Percentiles rank a stretch among this genome's conserved stretches.
phyloP scores from a whole-genome alignment of 2,797 vertebrate genomes.

The Corythornis leucogaster region DNA sequence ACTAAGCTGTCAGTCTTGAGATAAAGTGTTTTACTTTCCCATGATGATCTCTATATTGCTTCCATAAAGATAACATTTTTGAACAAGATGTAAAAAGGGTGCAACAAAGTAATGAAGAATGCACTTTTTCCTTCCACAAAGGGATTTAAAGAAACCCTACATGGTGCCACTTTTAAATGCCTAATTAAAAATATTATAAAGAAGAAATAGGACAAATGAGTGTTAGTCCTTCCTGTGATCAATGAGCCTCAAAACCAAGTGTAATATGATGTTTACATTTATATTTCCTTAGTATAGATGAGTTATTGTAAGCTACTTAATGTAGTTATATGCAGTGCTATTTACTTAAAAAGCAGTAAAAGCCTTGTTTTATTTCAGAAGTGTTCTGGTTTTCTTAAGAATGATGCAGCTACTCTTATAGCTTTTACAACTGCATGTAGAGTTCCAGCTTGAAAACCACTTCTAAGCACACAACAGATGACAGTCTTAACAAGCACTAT shows the following conservation, averaged over 20 bases:
- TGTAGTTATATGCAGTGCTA: background rate
- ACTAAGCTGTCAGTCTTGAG: background rate
- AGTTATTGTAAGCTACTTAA: background rate
- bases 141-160: background rate
- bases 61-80: background rate
- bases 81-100: background rate
- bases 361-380: background rate
- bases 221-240: background rate
- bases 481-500: background rate
- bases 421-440: background rate
- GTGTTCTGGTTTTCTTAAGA: background rate
- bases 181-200: background rate
- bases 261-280: background rate
- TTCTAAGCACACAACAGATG: background rate
- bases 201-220: background rate
- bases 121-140: background rate
- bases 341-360: background rate
- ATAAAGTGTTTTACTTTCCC: background rate
- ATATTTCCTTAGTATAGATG: background rate
- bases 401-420: background rate
- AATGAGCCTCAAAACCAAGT: background rate
- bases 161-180: background rate
- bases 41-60: background rate
- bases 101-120: background rate
- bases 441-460: background rate